Evolutionary conservation across 2,888 invertebrate species (phyloP), one percentile per base, ranked within the genome.

Genomic region (Eilema caniola): DNA sequence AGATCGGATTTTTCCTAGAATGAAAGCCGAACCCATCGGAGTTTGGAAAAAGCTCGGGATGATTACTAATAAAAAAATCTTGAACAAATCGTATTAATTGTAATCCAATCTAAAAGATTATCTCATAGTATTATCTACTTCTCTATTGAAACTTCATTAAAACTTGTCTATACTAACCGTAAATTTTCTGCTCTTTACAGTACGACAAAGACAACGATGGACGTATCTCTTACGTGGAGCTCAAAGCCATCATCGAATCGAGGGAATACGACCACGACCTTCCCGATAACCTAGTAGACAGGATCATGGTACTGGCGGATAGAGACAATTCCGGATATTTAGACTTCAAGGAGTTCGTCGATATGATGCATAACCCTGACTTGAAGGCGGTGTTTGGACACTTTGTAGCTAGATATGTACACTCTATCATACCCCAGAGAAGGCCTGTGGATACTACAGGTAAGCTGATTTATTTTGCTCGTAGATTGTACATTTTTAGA

Each of bases 201-300:
- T 97, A 97, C 83, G 98, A 98, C 86, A 94, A 90, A 63, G 97
- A 98, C 86, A 94, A 96, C 72, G 97, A 97, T 91, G 97, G 97
- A 0, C 95, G 91, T 75, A 96, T 98, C 83, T 96, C 96, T 3
- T 95, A 97, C 84, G 92, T 95, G 28, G 97, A 98, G 85, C 92
- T 98, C 5, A 96, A 96, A 86, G 93, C 88, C 31, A 96, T 97
- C 86, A 96, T 97, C 77, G 94, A 95, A 41, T 96, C 96, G 1
- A 84, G 96, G 75, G 96, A 96, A 64, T 96, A 96, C 86, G 96
- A 96, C 65, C 95, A 96, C 75, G 97, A 98, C 77, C 96, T 98
- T 60, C 97, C 98, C 0, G 94, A 96, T 57, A 95, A 96, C 73
- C 96, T 97, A 47, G 96, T 97, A 7, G 95, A 96, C 67, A 96